Base-by-base conservation (phyloP, 2,888 invertebrate genomes). In the Masnerella sp. region DNA sequence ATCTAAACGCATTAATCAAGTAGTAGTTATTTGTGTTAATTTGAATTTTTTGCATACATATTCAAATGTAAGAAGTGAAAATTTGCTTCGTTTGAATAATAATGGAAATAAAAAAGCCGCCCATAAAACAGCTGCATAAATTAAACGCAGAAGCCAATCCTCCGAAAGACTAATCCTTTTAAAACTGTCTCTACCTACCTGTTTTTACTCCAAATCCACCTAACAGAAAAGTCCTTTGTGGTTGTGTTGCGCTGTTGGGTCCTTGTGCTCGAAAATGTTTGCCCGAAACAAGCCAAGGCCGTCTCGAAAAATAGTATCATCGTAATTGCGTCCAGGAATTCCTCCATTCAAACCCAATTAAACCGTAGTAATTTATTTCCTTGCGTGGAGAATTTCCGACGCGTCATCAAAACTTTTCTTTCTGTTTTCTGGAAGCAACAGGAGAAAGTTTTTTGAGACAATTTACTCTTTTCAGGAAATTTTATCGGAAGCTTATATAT, bases 201-300 rank as follows among this genome's bases (percentile, higher is more conserved):
- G 59, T 65, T 72, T 65, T 72, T 61, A 65, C 65, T 65, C 72
- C 42, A 72, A 72, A 65, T 72, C 65, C n/a, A 42, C 20, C 30
- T 34, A 42, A 42, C 17, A 67, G 61, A 65, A 72, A 54, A 67
- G 54, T 56, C 47, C 28, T 47, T 72, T 67, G 67, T 72, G 72
- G 67, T 42, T 71, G 59, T 67, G 32, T 28, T 43, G 17, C n/a
- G n/a, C n/a, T n/a, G n/a, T n/a, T n/a, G 54, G 14, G 15, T 67
- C 14, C 5, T 17, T 5, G 20, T 59, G 61, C 25, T 14, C 47
- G 36, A 54, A 43, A 72, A 40, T 15, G 42, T 28, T 42, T 25
- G 59, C 58, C 15, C 20, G 15, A 28, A 40, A 14, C 47, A 18
- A 59, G 56, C 32, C 72, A 73, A 67, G 67, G 72, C 56, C 51